Conservation (phyloP, 2,797 vertebrate genomes). For the Centropyge bicolor region DNA sequence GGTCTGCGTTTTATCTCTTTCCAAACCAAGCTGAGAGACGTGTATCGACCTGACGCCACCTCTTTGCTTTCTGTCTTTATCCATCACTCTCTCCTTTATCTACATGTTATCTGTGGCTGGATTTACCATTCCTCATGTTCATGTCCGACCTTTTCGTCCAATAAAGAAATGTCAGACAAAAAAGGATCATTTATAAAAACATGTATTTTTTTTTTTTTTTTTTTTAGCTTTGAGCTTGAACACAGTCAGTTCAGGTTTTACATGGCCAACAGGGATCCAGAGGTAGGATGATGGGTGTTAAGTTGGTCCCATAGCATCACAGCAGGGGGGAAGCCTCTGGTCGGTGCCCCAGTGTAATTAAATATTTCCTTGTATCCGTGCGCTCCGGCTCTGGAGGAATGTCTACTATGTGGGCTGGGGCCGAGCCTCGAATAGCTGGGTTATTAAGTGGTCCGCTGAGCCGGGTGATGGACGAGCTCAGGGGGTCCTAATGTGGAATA, state of each 20-base stretch:
- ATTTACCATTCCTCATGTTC: neutral
- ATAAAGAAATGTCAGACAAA: neutral
- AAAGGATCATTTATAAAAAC: neutral
- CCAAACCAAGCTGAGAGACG: slow-evolving; percentile 1
- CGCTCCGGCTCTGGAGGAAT: slow-evolving; percentile 69
- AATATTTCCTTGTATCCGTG: slow-evolving; percentile 67
- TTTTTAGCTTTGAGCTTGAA: neutral
- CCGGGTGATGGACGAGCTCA: slow-evolving; percentile 56
- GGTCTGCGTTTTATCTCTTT: slow-evolving; percentile 27
- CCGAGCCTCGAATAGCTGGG: slow-evolving; percentile 43
- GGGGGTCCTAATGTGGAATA: slow-evolving; percentile 49
- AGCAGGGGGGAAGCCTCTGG: slow-evolving; percentile 36
- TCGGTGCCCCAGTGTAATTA: slow-evolving; percentile 55
- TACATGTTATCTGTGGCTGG: neutral
- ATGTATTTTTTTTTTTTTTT: neutral
- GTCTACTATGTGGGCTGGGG: slow-evolving; percentile 61
- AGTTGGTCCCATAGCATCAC: slow-evolving; percentile 28
- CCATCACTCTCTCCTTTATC: neutral
- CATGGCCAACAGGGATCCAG: slow-evolving; percentile 6
- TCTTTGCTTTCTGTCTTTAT: neutral
- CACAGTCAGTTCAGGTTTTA: slow-evolving; percentile 12
- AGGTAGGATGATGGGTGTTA: slow-evolving; percentile 18
- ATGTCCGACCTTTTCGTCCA: neutral
- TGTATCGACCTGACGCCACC: slow-evolving; percentile 8
- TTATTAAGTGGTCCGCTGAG: slow-evolving; percentile 59